These are phyloP conservation scores for Formicarius rufipectus DNA, from an alignment of 2,113 vertebrate species.

Conservation along the genomic window DNA sequence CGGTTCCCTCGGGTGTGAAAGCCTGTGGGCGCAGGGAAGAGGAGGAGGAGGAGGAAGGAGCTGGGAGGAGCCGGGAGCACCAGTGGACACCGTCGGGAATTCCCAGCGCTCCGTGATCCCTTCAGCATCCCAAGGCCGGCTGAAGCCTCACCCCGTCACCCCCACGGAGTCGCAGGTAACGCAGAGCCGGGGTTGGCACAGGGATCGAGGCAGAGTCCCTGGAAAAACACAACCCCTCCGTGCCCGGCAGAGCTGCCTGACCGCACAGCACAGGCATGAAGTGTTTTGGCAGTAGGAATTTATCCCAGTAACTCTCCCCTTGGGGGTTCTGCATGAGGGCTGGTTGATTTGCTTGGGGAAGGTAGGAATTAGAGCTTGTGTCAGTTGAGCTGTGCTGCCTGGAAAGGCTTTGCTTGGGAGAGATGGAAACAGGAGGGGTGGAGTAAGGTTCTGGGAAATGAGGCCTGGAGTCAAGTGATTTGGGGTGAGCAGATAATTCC, in stretches of 20 bases:
- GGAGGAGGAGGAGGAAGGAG: not conserved
- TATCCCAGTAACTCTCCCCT: not conserved
- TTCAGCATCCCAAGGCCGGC: accelerated
- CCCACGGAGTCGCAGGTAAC: not conserved
- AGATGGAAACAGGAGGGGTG: not conserved
- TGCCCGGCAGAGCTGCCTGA: not conserved
- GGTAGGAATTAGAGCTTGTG: not conserved
- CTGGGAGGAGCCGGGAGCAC: not conserved
- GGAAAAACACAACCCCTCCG: not conserved
- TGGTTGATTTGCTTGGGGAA: not conserved
- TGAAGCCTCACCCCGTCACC: accelerated
- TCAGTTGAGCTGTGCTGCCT: not conserved
- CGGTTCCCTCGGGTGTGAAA: not conserved
- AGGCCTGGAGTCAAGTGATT: not conserved
- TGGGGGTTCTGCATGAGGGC: not conserved
- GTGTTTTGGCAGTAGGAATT: not conserved
- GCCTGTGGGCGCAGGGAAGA: not conserved
- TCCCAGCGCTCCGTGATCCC: accelerated
- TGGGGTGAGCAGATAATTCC: not conserved
- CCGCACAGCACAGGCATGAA: not conserved
- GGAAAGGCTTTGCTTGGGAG: not conserved
- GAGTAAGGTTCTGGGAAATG: not conserved
- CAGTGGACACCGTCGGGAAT: accelerated
- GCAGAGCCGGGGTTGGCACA: accelerated
- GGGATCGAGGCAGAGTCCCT: not conserved